A percentile compares a stretch with the other conserved stretches of the same genome.
Evolutionary conservation across 1,140 invertebrate genomes (phyloP).

Genomic region (Sweltsa coloradensis): DNA sequence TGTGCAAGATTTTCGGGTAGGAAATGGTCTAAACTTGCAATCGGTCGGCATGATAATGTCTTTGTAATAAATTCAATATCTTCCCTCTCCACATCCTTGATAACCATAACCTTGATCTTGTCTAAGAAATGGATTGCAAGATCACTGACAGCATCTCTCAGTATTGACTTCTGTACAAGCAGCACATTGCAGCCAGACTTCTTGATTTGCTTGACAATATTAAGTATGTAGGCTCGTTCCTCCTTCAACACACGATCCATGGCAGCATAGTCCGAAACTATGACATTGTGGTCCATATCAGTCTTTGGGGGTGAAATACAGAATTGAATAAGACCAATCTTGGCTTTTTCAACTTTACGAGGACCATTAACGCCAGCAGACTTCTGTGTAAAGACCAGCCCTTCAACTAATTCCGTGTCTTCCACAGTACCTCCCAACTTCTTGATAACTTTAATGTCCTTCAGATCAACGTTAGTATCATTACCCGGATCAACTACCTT

Average conservation of each 20-base stretch:
- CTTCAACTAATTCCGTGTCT: conserved; percentile 92
- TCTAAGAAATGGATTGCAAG: conserved; percentile 95
- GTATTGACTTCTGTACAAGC: conserved; percentile 96
- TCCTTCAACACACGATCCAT: conserved; percentile 99
- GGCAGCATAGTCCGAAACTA: conserved; percentile 96
- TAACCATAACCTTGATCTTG: conserved; percentile 98
- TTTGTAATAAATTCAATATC: conserved; percentile 97
- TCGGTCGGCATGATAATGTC: conserved; percentile 86
- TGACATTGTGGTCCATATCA: conserved; percentile 98
- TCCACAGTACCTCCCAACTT: conserved; percentile 96
- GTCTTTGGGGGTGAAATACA: conserved; percentile 99
- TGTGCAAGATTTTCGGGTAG: conserved; percentile 77
- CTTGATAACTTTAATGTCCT: conserved; percentile 92
- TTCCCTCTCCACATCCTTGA: conserved; percentile 96
- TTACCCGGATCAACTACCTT: conserved; percentile 61
- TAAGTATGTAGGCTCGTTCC: conserved; percentile 94
- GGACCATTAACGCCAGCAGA: conserved; percentile 84
- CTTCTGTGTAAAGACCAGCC: conserved; percentile 86
- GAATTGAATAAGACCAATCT: conserved; percentile 98
- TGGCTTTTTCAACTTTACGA: conserved; percentile 90
- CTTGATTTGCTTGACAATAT: conserved; percentile 98
- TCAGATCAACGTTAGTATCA: conserved; percentile 54
- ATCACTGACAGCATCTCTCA: conserved; percentile 93
- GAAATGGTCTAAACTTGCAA: conserved; percentile 98
- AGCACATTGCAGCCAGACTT: conserved; percentile 97